Evolutionary conservation across 2,113 vertebrate genomes (phyloP), one percentile per base, ranked within the genome.

Genomic region (Meriones unguiculatus): DNA sequence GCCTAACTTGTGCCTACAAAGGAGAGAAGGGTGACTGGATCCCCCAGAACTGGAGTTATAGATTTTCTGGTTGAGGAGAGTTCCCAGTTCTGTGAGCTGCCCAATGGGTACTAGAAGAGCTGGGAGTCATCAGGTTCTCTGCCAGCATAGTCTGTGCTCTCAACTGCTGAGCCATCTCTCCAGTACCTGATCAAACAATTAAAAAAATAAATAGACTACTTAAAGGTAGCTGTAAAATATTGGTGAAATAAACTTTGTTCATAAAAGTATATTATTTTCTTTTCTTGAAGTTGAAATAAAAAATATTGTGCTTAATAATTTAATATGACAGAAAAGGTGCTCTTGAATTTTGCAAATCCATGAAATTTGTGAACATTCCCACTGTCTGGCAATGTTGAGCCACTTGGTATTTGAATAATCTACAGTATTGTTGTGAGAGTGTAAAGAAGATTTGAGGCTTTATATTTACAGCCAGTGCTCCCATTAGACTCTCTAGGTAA

Each of bases 221-320:
- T 86, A 89, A 67, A 80, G 46, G n/a, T 91, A 41, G 82, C 67
- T 85, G 35, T 65, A 57, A 94, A 91, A 94, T 64, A 4, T 14
- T 84, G n/a, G 46, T 38, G 73, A 90, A 90, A 89, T n/a, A 59
- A 94, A 32, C 17, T 91, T 9, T 76, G n/a, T 12, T 62, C 14
- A n/a, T 62, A 78, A 89, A 91, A 7, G 4, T 50, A 87, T 14
- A 25, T 28, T 72, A 65, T 6, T 54, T 50, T 96, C 13, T 73
- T 77, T 89, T 72, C 14, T 87, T 78, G 54, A 69, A 59, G 50
- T 64, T 93, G 57, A 96, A 87, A 64, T 77, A 38, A 9, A 46
- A 86, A n/a, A 90, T 82, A 28, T 20, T 80, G 10, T 62, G 50
- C 28, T 57, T 78, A 80, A 85, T 91, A 46, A 2, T 88, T 75